phyloP scores from a whole-genome alignment of 1,140 invertebrate genomes.

The Aporrectodea caliginosa region DNA sequence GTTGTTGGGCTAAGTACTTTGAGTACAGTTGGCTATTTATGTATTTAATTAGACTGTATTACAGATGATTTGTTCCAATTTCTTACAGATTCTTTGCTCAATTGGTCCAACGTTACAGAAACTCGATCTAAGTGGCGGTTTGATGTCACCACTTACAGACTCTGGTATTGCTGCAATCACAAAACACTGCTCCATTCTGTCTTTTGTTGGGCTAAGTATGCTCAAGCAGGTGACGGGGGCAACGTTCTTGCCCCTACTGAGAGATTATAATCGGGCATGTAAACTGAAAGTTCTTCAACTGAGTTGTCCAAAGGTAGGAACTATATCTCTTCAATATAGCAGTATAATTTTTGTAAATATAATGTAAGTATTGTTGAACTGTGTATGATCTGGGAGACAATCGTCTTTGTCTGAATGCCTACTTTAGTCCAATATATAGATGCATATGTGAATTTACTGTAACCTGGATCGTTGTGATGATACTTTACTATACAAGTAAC shows the following conservation, averaged over 20 bases:
- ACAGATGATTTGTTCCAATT: neutral
- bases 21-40: no score
- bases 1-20: no score
- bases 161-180: slow-evolving; percentile 39
- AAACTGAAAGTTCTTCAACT: slow-evolving; percentile 40
- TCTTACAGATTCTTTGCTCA: slow-evolving; percentile 41
- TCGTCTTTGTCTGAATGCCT: no score
- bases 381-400: no score
- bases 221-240: slow-evolving; percentile 39
- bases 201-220: slow-evolving; percentile 37
- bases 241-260: slow-evolving; percentile 41
- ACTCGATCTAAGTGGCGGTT: slow-evolving; percentile 46
- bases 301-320: slow-evolving; percentile 43
- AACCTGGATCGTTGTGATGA: no score
- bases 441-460: no score
- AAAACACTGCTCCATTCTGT: slow-evolving; percentile 42
- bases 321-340: no score
- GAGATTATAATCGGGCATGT: slow-evolving; percentile 37
- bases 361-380: no score
- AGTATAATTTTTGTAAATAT: no score
- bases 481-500: no score
- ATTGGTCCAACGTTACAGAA: slow-evolving; percentile 38
- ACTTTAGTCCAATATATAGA: no score
- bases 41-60: no score
- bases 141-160: slow-evolving; percentile 39